Evolutionary conservation across 2,113 vertebrate genomes (phyloP).

Genomic region (Ammodytes dubius): DNA sequence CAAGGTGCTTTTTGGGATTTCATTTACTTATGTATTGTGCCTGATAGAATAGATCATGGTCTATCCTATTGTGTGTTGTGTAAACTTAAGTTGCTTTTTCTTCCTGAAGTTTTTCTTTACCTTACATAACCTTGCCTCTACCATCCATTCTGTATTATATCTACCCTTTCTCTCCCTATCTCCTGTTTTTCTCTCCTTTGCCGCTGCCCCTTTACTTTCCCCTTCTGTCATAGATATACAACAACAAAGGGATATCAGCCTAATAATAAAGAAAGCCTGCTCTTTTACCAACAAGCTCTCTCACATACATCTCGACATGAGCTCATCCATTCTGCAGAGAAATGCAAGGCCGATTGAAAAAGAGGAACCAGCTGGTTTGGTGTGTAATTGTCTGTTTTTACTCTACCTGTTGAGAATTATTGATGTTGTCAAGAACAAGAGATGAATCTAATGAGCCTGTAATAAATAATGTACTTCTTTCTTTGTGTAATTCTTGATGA

Average conservation of each 20-base stretch:
- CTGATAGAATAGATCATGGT: not conserved
- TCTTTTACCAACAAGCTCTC: not conserved
- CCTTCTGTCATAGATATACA: constrained; percentile 24
- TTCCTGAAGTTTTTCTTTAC: not conserved
- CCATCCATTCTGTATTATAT: not conserved
- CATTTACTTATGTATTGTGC: not conserved
- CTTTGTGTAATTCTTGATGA: no score
- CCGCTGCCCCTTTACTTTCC: not conserved
- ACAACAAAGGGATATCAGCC: constrained; percentile 10
- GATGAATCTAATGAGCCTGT: no score
- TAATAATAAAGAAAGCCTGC: not conserved
- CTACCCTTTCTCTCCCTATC: not conserved
- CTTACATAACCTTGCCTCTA: not conserved
- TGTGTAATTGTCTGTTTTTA: no score
- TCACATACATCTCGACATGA: constrained; percentile 1
- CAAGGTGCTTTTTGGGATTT: not conserved
- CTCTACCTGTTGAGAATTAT: no score
- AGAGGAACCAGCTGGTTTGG: no score
- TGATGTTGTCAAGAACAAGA: no score
- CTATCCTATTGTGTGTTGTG: not conserved
- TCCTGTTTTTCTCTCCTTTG: constrained; percentile 5
- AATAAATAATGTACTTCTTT: no score
- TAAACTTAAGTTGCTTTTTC: not conserved
- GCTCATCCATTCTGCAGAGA: not conserved
- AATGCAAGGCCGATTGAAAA: no score